A percentile compares a stretch with the other conserved stretches of the same genome.
These are phyloP conservation scores for Cheumatopsyche charites DNA, from an alignment of 1,140 invertebrate species.

Conservation along the genomic window DNA sequence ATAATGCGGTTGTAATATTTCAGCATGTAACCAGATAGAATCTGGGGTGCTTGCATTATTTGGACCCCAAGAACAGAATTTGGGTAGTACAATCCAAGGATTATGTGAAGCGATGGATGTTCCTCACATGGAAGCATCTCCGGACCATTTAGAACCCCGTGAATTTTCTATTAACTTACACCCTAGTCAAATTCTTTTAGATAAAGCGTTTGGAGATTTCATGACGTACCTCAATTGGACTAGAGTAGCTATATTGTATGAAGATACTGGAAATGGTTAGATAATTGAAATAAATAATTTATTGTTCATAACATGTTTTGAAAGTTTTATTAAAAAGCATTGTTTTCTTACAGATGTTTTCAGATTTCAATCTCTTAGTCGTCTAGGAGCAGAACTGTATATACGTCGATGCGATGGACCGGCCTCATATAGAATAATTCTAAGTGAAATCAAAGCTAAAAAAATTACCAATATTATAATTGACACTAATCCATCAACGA, in stretches of 20 bases:
- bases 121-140: conserved; percentile 81
- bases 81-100: conserved; percentile 89
- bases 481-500: conserved; percentile 78
- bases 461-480: conserved; percentile 85
- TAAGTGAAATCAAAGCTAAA: conserved; percentile 80
- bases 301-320: neutral
- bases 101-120: conserved; percentile 88
- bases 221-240: conserved; percentile 92
- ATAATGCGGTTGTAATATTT: conserved; percentile 51
- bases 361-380: conserved; percentile 82
- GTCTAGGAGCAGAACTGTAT: conserved; percentile 77
- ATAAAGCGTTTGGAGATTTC: conserved; percentile 84
- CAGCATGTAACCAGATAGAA: conserved; percentile 87
- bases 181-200: conserved; percentile 82
- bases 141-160: conserved; percentile 61
- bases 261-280: conserved; percentile 66
- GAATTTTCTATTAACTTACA: conserved; percentile 87
- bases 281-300: conserved; percentile 5
- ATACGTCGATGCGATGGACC: conserved; percentile 76
- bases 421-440: conserved; percentile 76
- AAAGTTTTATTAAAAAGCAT: conserved; percentile 11
- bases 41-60: conserved; percentile 88
- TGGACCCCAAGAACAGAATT: conserved; percentile 80
- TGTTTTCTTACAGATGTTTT: conserved; percentile 73
- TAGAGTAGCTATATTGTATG: conserved; percentile 90